Percentiles rank a stretch among this genome's conserved stretches.
These are phyloP conservation scores for Pterobdella sp. DNA, from an alignment of 2,888 invertebrate genomes.

Conservation along the genomic window DNA sequence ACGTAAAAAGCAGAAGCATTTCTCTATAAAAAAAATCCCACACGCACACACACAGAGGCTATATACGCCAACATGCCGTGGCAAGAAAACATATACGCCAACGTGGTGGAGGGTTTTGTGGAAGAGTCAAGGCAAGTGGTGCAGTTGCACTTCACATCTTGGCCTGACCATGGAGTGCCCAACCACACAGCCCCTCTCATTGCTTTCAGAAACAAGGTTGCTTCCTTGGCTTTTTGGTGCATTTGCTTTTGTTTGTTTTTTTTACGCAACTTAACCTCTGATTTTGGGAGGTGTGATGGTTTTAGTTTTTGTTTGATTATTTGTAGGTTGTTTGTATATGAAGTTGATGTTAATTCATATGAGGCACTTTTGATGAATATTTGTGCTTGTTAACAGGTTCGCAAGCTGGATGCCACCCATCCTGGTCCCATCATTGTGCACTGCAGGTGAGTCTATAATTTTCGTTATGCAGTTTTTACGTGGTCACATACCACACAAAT, in stretches of 20 bases:
- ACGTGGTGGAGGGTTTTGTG: slow-evolving; percentile 50
- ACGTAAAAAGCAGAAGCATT: no score
- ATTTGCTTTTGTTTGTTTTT: no score
- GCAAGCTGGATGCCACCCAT: slow-evolving; percentile 16
- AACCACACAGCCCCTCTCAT: slow-evolving; percentile 43
- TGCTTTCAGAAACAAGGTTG: slow-evolving; percentile 46
- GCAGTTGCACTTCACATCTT: slow-evolving; percentile 39
- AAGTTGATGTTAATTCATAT: neutral
- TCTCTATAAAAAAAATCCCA: no score
- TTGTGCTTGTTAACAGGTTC: slow-evolving; percentile 1
- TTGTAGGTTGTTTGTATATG: neutral
- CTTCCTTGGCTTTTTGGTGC: no score
- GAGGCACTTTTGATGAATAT: neutral
- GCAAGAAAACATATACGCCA: slow-evolving; percentile 28
- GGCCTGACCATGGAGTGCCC: slow-evolving; percentile 40
- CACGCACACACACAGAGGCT: neutral
- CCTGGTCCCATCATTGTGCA: slow-evolving; percentile 25
- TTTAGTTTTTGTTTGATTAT: neutral
- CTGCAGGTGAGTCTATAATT: slow-evolving; percentile 19
- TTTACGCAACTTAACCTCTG: no score
- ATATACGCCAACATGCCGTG: slow-evolving; percentile 24
- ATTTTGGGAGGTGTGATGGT: neutral
- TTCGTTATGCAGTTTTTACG: neutral
- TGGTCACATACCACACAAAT: neutral
- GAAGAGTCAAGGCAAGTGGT: slow-evolving; percentile 36